Conservation (phyloP, 2,888 invertebrate genomes). For the Pseudeuparius sepicola region DNA sequence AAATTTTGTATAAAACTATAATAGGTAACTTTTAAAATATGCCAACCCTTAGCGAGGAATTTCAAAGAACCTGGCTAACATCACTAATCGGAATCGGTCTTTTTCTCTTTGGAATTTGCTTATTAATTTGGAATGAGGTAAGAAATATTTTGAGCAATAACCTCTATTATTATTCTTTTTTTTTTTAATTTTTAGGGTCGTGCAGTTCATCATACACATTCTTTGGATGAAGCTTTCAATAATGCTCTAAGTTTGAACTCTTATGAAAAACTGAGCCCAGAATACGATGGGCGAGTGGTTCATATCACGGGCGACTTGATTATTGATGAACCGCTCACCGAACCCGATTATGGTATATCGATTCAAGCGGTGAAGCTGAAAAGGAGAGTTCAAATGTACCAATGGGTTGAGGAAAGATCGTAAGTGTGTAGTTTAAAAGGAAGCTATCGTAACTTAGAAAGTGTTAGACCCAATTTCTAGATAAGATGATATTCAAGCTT, state of each 20-base stretch:
- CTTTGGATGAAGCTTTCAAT: slow-evolving; percentile 67
- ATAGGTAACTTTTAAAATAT: too few species aligned
- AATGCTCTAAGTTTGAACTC: slow-evolving; percentile 45
- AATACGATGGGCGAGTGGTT: slow-evolving; percentile 65
- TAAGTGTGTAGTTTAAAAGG: slow-evolving; percentile 35
- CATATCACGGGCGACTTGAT: slow-evolving; percentile 66
- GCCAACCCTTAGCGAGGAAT: slow-evolving; percentile 42
- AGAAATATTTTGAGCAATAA: slow-evolving; percentile 7
- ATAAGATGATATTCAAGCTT: too few species aligned
- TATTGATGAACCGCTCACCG: slow-evolving; percentile 72
- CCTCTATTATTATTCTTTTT: slow-evolving; percentile 1
- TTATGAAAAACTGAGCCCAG: slow-evolving; percentile 41
- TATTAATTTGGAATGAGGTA: slow-evolving; percentile 83
- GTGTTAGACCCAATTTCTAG: too few species aligned
- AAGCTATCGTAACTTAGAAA: too few species aligned
- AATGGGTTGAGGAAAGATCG: slow-evolving; percentile 78
- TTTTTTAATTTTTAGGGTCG: slow-evolving; percentile 47
- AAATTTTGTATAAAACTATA: too few species aligned
- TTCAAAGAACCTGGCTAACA: slow-evolving; percentile 62
- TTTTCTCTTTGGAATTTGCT: slow-evolving; percentile 55
- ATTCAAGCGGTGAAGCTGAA: slow-evolving; percentile 75
- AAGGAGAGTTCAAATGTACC: slow-evolving; percentile 85
- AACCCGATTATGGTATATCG: slow-evolving; percentile 77
- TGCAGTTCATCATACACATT: slow-evolving; percentile 69
- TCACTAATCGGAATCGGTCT: slow-evolving; percentile 57